These are phyloP conservation scores for Ectropis grisescens DNA, from an alignment of 1,140 invertebrate genomes.

Conservation along the genomic window DNA sequence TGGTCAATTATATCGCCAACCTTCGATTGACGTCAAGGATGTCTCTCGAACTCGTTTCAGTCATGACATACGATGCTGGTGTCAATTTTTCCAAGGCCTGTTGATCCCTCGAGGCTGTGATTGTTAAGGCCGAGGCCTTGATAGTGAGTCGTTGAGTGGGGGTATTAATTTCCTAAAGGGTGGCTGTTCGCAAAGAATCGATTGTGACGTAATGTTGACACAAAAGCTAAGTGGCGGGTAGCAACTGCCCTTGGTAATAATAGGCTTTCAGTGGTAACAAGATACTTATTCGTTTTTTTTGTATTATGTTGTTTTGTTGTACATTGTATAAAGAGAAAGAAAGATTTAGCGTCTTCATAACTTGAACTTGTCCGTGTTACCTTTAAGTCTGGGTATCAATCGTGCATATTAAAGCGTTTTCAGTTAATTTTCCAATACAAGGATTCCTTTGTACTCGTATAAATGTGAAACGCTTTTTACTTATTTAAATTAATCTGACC, in stretches of 20 bases:
- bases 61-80: not conserved
- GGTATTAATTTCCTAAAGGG: conserved; percentile 6
- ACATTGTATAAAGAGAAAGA: no score
- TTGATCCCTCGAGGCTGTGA: not conserved
- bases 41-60: not conserved
- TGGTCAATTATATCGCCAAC: not conserved
- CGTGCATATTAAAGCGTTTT: no score
- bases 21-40: not conserved
- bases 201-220: conserved; percentile 7
- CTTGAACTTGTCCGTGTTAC: no score
- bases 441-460: no score
- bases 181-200: conserved; percentile 2
- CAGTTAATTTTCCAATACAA: no score
- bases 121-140: conserved; percentile 12
- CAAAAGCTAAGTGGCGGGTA: conserved; percentile 1
- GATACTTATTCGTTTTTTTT: no score
- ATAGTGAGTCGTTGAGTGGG: conserved; percentile 2
- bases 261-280: no score
- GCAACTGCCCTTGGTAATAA: not conserved
- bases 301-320: no score
- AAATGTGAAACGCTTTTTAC: no score
- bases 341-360: no score
- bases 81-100: not conserved
- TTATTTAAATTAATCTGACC: no score
- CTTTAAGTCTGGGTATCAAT: no score